A percentile compares a stretch with the other conserved stretches of the same genome.
Conservation (phyloP, 2,113 vertebrate species). For the Sinocyclocheilus anophthalmus region DNA sequence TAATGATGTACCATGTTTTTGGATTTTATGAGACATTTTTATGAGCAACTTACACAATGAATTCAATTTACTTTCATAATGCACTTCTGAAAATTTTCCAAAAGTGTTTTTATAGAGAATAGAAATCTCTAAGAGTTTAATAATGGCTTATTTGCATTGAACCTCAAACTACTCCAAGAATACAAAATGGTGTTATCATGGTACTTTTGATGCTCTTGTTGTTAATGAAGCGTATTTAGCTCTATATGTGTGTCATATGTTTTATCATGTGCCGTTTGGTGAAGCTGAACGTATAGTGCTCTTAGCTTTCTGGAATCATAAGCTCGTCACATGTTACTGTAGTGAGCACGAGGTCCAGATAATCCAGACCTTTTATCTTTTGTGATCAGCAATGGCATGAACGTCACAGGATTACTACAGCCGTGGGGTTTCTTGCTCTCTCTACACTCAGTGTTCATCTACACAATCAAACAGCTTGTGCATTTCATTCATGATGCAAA, state of each 20-base stretch:
- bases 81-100: too few relatives aligned
- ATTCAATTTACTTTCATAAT: too few relatives aligned
- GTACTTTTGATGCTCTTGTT: neutral
- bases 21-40: too few relatives aligned
- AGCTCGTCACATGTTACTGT: slow-evolving; percentile 72
- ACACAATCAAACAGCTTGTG: neutral
- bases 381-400: slow-evolving; percentile 62
- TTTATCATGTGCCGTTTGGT: slow-evolving; percentile 41
- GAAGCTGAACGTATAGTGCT: slow-evolving; percentile 13
- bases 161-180: too few relatives aligned
- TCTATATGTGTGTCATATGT: slow-evolving; percentile 41
- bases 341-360: slow-evolving; percentile 70
- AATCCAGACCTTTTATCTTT: slow-evolving; percentile 55
- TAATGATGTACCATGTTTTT: too few relatives aligned
- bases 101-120: too few relatives aligned
- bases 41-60: too few relatives aligned
- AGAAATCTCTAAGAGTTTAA: too few relatives aligned
- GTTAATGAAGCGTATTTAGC: neutral
- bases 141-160: too few relatives aligned
- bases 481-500: neutral
- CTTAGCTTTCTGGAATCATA: slow-evolving; percentile 51
- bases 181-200: too few relatives aligned
- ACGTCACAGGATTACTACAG: slow-evolving; percentile 69
- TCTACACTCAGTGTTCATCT: neutral
- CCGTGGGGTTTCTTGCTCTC: slow-evolving; percentile 52